phyloP scores from a whole-genome alignment of 64 coral and sea anemone genomes.

The Montipora foliosa region DNA sequence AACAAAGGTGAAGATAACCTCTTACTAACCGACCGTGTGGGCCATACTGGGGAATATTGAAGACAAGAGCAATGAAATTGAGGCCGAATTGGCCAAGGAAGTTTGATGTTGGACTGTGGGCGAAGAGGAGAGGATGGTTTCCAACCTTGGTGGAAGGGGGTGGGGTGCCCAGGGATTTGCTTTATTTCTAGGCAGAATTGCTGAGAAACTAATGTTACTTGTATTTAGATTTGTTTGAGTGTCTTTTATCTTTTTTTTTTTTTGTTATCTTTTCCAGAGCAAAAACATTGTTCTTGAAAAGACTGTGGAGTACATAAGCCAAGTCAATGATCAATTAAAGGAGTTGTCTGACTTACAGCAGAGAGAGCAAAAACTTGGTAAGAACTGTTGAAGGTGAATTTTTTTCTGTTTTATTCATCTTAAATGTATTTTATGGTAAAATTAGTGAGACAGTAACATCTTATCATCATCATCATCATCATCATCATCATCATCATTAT shows the following conservation, averaged over 20 bases:
- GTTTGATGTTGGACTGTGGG: too few species aligned
- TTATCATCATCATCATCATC: too few species aligned
- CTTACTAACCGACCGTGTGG: too few species aligned
- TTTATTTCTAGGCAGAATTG: neutral
- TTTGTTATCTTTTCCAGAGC: slow-evolving; percentile 65
- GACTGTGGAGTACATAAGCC: slow-evolving; percentile 80
- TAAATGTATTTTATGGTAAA: too few species aligned
- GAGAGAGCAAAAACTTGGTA: slow-evolving; percentile 83
- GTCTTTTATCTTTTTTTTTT: neutral
- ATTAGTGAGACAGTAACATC: too few species aligned
- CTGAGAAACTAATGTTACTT: neutral
- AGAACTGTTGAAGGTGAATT: neutral
- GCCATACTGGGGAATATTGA: too few species aligned
- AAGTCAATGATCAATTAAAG: slow-evolving; percentile 73
- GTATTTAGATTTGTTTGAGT: neutral
- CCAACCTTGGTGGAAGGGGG: neutral
- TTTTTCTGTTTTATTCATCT: neutral
- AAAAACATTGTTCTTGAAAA: slow-evolving; percentile 96
- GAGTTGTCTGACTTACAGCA: slow-evolving; percentile 62
- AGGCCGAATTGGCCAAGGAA: too few species aligned
- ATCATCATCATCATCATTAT: too few species aligned
- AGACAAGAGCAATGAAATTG: too few species aligned
- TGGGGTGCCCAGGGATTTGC: neutral
- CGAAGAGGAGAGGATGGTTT: neutral
- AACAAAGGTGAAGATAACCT: too few species aligned